Conservation (phyloP, 2,113 vertebrate genomes). For the Numenius arquata region DNA sequence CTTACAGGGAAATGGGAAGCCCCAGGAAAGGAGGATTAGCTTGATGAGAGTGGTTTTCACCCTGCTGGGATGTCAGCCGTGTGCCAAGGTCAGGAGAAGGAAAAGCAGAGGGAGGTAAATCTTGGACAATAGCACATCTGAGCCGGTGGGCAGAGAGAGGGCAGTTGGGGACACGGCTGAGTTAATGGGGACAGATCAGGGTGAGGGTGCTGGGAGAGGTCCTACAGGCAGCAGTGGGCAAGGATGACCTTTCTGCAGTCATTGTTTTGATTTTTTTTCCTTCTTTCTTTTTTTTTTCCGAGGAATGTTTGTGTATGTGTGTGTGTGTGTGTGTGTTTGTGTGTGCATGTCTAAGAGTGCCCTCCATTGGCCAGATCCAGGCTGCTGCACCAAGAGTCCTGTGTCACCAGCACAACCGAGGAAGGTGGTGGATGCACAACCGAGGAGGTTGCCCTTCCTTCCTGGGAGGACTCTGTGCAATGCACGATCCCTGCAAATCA, state of each 20-base stretch:
- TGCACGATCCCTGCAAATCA: background rate
- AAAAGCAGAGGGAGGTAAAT: background rate
- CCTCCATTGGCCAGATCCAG: slow-evolving; percentile 55
- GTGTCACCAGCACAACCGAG: background rate
- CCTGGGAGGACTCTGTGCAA: background rate
- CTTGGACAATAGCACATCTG: background rate
- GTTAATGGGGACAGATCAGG: background rate
- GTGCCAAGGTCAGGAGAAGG: slow-evolving; percentile 24
- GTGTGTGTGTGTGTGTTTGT: background rate
- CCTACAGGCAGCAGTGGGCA: background rate
- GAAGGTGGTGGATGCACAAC: background rate
- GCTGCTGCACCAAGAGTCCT: background rate
- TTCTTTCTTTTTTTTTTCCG: fast-evolving
- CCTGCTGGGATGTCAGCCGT: background rate
- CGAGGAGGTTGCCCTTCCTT: fast-evolving
- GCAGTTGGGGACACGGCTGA: background rate
- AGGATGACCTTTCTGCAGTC: background rate
- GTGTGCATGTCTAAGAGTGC: slow-evolving; percentile 44
- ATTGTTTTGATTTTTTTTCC: background rate
- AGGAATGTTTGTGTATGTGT: background rate
- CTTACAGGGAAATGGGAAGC: background rate
- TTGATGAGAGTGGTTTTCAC: background rate
- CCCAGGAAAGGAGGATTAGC: background rate
- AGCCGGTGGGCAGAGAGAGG: background rate
- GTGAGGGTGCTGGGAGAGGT: background rate